A percentile compares a stretch with the other conserved stretches of the same genome.
Evolutionary conservation across 2,113 vertebrate genomes (phyloP).

Genomic region (Nerophis ophidion): DNA sequence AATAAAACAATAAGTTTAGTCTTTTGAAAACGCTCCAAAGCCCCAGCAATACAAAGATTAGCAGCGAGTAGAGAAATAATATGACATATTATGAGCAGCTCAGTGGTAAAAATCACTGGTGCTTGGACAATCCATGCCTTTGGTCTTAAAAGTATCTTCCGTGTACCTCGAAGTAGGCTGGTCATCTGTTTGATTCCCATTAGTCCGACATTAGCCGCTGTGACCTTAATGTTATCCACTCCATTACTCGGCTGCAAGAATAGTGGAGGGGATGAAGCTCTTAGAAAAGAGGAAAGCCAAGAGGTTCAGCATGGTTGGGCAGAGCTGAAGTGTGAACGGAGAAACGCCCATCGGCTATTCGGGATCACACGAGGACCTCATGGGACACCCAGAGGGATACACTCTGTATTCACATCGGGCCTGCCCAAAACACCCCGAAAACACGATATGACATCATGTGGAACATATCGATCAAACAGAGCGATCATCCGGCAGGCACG

Average conservation of each 20-base stretch:
- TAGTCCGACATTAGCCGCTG: slow-evolving; percentile 66
- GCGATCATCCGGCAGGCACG: background rate
- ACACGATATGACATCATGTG: slow-evolving; percentile 33
- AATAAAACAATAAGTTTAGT: slow-evolving; percentile 11
- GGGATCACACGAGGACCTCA: slow-evolving; percentile 56
- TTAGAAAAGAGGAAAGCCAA: slow-evolving; percentile 45
- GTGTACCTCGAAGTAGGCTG: slow-evolving; percentile 58
- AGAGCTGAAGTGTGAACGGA: slow-evolving; percentile 71
- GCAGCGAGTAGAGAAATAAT: slow-evolving; percentile 8
- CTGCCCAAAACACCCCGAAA: slow-evolving; percentile 25
- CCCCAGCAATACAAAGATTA: slow-evolving; percentile 11
- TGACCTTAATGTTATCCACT: slow-evolving; percentile 70
- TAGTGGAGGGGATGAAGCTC: slow-evolving; percentile 57
- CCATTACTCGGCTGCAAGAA: slow-evolving; percentile 60
- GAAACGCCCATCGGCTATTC: slow-evolving; percentile 68
- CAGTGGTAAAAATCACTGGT: slow-evolving; percentile 33
- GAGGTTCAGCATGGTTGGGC: slow-evolving; percentile 74
- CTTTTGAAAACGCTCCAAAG: slow-evolving; percentile 5
- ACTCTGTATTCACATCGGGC: slow-evolving; percentile 52
- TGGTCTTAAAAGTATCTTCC: slow-evolving; percentile 46
- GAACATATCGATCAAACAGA: slow-evolving; percentile 22
- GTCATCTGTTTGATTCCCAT: slow-evolving; percentile 62
- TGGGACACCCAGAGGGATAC: slow-evolving; percentile 49
- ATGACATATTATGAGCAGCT: slow-evolving; percentile 23
- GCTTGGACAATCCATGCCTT: slow-evolving; percentile 31